Evolutionary conservation across 1,140 invertebrate genomes (phyloP), one percentile per base, ranked within the genome.

Genomic region (Centruroides vittatus): DNA sequence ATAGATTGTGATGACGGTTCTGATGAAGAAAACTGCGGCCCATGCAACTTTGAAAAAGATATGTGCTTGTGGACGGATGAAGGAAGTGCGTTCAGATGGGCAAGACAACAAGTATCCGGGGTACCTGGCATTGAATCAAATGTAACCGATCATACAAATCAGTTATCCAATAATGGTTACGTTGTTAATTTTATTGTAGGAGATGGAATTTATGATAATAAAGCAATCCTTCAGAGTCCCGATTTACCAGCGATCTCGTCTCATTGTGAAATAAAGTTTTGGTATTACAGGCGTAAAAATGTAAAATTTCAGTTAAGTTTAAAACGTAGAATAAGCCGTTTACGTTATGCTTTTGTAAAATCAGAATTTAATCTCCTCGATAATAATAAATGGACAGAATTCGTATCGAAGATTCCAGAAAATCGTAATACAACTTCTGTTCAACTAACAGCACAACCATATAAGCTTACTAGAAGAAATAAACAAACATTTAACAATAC

Each of bases 191-290:
- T 41, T 6, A 41, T 41, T 41, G 5, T 41, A 41, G 41, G 41
- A 41, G 8, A 41, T 41, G 41, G 41, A 41, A 41, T 41, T 41
- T 41, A 2, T 41, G 41, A 41, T 41, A 41, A 41, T 41, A 41
- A 41, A 41, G 41, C 41, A 41, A 41, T 41, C 8, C 53, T 65
- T 50, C 47, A 12, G 6, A 62, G 61, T 54, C 64, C 64, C 13
- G 0, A 23, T 5, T 50, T 65, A 8, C 61, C 64, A 7, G 47
- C 55, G 12, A 55, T 48, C 3, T 65, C 64, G 4, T 51, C 59
- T 10, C 64, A 65, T 50, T 65, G 64, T 54, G 54, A 62, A 11
- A 60, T 65, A 47, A n/a, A 47, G 1, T 65, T 65, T 55, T 62
- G 64, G 61, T 58, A 60, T 7, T 54, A 63, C 49, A 41, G 3